A percentile compares a stretch with the other conserved stretches of the same genome.
Conservation (phyloP, 2,113 vertebrate species). For the Rhabdomys dilectus region DNA sequence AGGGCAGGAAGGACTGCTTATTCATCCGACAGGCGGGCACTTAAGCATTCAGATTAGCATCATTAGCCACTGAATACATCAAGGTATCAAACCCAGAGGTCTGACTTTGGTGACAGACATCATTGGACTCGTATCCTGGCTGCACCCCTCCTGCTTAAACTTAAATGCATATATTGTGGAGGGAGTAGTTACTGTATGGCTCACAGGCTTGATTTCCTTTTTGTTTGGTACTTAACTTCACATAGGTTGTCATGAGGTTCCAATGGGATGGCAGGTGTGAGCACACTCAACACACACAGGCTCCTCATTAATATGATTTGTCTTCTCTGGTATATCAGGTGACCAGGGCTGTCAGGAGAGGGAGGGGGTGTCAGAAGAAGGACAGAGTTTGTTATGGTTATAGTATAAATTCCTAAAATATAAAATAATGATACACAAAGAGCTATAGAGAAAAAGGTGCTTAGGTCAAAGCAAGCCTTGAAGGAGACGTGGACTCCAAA, state of each 20-base stretch:
- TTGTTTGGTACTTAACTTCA: background rate
- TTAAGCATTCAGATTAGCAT: background rate
- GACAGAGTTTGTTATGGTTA: background rate
- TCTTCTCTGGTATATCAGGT: background rate
- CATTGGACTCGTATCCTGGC: background rate
- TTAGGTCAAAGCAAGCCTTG: slow-evolving; percentile 40
- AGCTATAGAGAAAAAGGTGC: background rate
- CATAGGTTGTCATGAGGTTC: slow-evolving; percentile 7
- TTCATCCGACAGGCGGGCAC: background rate
- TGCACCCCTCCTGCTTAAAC: background rate
- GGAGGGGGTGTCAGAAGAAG: background rate
- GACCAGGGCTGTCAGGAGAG: background rate
- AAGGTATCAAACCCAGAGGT: background rate
- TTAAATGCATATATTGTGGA: background rate
- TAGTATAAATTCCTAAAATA: slow-evolving; percentile 55
- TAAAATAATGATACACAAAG: background rate
- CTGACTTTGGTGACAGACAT: background rate
- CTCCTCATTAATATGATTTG: background rate
- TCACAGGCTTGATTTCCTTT: background rate
- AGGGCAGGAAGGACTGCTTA: background rate
- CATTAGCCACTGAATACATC: background rate
- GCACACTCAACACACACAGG: background rate
- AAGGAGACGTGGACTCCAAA: background rate
- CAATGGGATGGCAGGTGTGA: background rate
- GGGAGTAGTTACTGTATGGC: background rate